Conservation (phyloP, 2,113 vertebrate species). For the Calypte anna region DNA sequence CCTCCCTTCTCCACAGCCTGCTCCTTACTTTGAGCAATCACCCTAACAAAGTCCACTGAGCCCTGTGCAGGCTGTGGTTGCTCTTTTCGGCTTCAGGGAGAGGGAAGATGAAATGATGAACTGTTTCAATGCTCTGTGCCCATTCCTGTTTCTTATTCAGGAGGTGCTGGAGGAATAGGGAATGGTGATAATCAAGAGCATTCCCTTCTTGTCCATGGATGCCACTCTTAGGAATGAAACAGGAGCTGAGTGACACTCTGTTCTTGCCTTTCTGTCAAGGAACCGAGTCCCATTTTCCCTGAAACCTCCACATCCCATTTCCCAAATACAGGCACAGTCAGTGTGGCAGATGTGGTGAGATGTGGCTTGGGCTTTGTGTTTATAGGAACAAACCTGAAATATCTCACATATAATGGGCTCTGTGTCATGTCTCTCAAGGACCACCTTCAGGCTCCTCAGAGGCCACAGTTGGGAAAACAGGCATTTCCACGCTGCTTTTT, state of each 20-base stretch:
- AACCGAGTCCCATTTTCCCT: neutral
- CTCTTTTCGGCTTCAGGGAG: neutral
- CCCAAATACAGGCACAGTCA: neutral
- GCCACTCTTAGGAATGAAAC: neutral
- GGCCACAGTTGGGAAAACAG: neutral
- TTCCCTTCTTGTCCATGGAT: neutral
- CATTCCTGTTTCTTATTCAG: neutral
- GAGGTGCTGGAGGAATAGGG: neutral
- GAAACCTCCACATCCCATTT: neutral
- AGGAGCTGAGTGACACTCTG: neutral
- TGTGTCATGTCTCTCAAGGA: neutral
- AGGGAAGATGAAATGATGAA: neutral
- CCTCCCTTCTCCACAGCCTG: neutral
- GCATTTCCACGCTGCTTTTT: neutral
- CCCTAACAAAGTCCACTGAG: neutral
- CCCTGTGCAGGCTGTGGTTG: accelerated
- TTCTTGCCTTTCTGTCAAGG: neutral
- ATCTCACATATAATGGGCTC: neutral
- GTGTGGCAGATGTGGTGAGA: neutral
- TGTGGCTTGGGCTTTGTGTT: neutral
- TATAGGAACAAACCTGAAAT: neutral
- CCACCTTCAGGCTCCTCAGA: neutral
- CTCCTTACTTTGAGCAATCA: neutral
- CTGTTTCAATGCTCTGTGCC: neutral
- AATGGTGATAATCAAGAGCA: neutral